phyloP scores from a whole-genome alignment of 2,797 vertebrate species.

The Adelosebastes latens region DNA sequence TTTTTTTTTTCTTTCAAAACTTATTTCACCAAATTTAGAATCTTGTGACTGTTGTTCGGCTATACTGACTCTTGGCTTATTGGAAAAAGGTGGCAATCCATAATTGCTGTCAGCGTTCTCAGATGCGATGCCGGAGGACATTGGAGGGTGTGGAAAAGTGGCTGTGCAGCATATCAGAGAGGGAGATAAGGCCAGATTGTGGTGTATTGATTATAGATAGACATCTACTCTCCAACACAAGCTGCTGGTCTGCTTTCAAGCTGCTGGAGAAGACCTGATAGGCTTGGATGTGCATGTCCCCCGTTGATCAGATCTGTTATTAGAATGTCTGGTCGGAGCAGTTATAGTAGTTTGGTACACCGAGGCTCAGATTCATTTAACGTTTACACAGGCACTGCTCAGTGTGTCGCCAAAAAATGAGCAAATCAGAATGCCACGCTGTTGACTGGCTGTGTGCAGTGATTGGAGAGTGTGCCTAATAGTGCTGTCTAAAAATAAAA shows the following conservation, averaged over 20 bases:
- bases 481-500: not conserved
- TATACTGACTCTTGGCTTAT: constrained; percentile 57
- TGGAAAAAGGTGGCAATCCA: constrained; percentile 67
- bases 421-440: constrained; percentile 5
- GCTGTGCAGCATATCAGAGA: constrained; percentile 71
- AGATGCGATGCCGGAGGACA: constrained; percentile 61
- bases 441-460: not conserved
- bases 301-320: constrained; percentile 62
- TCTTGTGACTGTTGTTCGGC: constrained; percentile 13
- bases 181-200: constrained; percentile 78
- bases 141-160: constrained; percentile 69
- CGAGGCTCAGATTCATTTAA: constrained; percentile 33
- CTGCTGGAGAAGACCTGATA: constrained; percentile 47
- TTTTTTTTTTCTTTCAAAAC: constrained; percentile 5
- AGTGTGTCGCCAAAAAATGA: constrained; percentile 11
- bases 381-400: not conserved
- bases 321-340: constrained; percentile 43
- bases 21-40: constrained; percentile 46
- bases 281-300: constrained; percentile 52
- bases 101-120: constrained; percentile 69
- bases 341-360: constrained; percentile 16
- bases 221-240: constrained; percentile 73
- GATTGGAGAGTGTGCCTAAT: not conserved
- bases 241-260: constrained; percentile 56
- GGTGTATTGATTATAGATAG: constrained; percentile 80